phyloP scores from a whole-genome alignment of 2,113 vertebrate genomes.

The Neotoma lepida region DNA sequence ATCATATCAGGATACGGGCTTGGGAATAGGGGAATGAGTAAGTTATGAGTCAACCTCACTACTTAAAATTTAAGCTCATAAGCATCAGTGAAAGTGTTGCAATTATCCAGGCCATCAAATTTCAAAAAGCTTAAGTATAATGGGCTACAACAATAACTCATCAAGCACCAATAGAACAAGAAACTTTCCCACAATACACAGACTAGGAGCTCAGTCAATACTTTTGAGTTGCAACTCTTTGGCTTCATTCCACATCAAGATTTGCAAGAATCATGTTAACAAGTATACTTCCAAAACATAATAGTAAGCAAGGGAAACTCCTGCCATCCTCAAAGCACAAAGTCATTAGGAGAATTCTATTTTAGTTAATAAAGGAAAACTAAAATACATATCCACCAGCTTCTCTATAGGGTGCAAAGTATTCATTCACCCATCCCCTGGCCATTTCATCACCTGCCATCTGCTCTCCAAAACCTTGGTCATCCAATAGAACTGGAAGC shows the following conservation, averaged over 20 bases:
- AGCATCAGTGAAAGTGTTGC: background rate
- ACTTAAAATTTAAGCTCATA: background rate
- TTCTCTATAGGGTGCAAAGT: background rate
- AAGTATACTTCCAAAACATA: background rate
- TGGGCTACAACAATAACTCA: background rate
- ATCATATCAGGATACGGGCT: background rate
- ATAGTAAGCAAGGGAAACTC: background rate
- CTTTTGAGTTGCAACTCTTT: slow-evolving; percentile 23
- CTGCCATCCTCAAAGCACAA: background rate
- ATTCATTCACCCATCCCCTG: background rate
- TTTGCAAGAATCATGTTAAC: background rate
- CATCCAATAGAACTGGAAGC: background rate
- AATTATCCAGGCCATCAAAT: background rate
- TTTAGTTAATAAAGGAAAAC: background rate
- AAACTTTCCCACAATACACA: background rate
- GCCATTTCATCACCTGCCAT: background rate
- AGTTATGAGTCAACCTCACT: background rate
- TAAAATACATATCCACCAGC: background rate
- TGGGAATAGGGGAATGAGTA: background rate
- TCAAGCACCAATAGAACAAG: background rate
- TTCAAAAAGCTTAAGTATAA: background rate
- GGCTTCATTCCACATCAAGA: background rate
- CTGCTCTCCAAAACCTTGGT: background rate
- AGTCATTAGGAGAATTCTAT: background rate
- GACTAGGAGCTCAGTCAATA: background rate